Evolutionary conservation across 2,797 vertebrate genomes (phyloP).

Genomic region (Heteromormyrus szaboi): DNA sequence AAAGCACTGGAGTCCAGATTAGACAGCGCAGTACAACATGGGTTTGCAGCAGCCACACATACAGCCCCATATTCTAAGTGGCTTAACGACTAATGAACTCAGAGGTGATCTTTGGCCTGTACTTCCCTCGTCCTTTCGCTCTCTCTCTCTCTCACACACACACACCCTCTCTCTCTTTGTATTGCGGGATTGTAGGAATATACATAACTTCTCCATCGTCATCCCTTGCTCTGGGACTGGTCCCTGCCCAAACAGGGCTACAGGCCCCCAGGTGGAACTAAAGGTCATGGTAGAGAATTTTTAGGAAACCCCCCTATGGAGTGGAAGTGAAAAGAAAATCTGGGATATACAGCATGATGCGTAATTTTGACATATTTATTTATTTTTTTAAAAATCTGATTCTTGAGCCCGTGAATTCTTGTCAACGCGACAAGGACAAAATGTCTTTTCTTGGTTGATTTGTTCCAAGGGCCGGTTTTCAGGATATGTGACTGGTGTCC

Average conservation of each 20-base stretch:
- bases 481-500: neutral
- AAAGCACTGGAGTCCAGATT: neutral
- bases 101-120: neutral
- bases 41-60: neutral
- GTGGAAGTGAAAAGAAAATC: neutral
- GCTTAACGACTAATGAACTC: slow-evolving; percentile 4
- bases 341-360: neutral
- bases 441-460: neutral
- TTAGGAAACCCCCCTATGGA: neutral
- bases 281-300: neutral
- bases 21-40: neutral
- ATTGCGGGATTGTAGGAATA: neutral
- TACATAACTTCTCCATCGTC: neutral
- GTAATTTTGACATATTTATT: neutral
- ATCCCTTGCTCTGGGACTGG: neutral
- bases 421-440: neutral
- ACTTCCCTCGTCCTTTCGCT: neutral
- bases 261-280: neutral
- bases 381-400: neutral
- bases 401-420: neutral
- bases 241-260: neutral
- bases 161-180: neutral
- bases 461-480: neutral
- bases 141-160: neutral
- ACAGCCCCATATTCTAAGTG: neutral